A percentile compares a stretch with the other conserved stretches of the same genome.
Evolutionary conservation across 2,113 vertebrate species (phyloP).

Genomic region (Eubucco bourcierii): DNA sequence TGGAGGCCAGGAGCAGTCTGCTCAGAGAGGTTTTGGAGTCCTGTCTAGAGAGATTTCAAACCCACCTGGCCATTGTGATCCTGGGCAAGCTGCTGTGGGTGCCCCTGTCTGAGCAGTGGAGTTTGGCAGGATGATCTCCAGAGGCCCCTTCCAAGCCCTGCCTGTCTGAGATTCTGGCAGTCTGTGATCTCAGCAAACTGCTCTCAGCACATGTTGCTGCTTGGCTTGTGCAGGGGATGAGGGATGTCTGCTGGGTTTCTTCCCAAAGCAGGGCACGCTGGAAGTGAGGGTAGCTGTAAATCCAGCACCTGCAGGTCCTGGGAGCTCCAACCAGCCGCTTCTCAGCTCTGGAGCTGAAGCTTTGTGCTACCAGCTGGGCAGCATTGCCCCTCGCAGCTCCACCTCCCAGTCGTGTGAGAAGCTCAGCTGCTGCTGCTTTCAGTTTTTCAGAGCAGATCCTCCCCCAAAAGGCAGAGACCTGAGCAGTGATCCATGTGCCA

Average conservation of each 20-base stretch:
- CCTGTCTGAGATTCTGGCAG: too few species aligned
- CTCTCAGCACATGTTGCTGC: neutral
- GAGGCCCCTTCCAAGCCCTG: too few species aligned
- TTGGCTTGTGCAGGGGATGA: neutral
- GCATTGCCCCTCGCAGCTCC: fast-evolving
- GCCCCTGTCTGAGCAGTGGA: too few species aligned
- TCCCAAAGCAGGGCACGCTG: neutral
- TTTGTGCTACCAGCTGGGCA: fast-evolving
- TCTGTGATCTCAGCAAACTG: neutral
- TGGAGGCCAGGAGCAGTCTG: too few species aligned
- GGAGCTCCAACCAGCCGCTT: neutral
- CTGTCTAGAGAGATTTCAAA: too few species aligned
- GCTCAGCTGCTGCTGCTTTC: neutral
- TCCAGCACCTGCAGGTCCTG: fast-evolving
- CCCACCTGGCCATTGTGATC: too few species aligned
- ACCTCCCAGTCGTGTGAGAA: neutral
- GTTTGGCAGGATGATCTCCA: too few species aligned
- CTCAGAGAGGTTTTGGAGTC: too few species aligned
- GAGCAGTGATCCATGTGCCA: neutral
- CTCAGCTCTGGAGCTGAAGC: neutral
- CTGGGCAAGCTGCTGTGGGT: too few species aligned
- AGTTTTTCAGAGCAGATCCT: neutral
- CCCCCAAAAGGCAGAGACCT: neutral
- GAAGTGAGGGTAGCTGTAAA: neutral
- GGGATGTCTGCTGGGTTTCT: neutral